Evolutionary conservation across 1,140 invertebrate species (phyloP), one percentile per base, ranked within the genome.

Genomic region (Diabrotica virgifera): DNA sequence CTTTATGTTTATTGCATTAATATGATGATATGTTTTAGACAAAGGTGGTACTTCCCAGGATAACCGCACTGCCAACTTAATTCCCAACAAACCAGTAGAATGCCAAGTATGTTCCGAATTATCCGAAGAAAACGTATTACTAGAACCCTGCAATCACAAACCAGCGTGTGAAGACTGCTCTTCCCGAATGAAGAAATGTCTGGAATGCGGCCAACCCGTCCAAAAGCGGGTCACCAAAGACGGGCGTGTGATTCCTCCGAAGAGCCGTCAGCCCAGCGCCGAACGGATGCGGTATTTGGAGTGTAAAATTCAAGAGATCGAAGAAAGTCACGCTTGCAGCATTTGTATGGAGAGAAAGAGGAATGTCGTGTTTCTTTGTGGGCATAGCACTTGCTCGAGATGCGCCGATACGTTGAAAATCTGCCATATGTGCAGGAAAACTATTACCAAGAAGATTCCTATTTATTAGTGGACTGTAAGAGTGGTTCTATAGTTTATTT

Each of bases 371-470:
- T 96, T 96, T 76, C 80, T 95, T 0, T 96, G 94, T 78, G 94
- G 94, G 6, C 94, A 96, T 74, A 88, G 89, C 12, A 90, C 93
- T 5, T 96, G 94, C 81, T 86, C 88, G 37, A 85, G 87, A 57
- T 96, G 94, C 76, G 88, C 92, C 0, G 86, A 90, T 61, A 90
- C 92, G 2, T 80, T 96, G 2, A 87, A 86, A 74, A 91, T 86
- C 6, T 96, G 94, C 82, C 94, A 96, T 80, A 96, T 96, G 92
- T 96, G 94, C 81, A 85, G 94, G 40, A 91, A 93, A 80, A 87
- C 89, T 6, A 95, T 96, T 74, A 87, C 88, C 11, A 91, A 92
- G 77, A 95, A 93, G 77, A 96, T 96, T 70, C 93, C 92, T 80
- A 83, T 95, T 36, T 90, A 90, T 77, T 90, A 37, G 36, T 8